Conservation (phyloP, 2,888 invertebrate species). For the Plagiodera versicolora region DNA sequence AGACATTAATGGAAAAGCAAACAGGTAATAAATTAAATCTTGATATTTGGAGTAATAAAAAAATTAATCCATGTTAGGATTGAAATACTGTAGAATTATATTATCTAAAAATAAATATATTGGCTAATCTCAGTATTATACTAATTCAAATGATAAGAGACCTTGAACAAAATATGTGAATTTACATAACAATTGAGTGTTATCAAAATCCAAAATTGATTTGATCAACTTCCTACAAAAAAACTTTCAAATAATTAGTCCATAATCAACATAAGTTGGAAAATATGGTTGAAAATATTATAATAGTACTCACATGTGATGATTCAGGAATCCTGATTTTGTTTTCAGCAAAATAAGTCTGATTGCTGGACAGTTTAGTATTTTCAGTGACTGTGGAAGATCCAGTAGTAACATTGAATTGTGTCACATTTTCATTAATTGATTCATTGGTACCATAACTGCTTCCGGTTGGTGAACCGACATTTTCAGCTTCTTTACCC, state of each 20-base stretch:
- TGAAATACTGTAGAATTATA: background rate
- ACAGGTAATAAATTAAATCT: too few species aligned
- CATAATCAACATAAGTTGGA: too few species aligned
- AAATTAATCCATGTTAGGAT: background rate
- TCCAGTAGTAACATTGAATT: constrained; percentile 26
- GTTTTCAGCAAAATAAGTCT: constrained; percentile 66
- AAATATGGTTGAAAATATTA: too few species aligned
- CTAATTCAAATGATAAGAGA: too few species aligned
- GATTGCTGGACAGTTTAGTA: constrained; percentile 46
- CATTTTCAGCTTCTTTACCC: background rate
- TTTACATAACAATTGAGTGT: too few species aligned
- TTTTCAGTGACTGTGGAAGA: constrained; percentile 42
- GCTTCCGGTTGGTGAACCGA: background rate
- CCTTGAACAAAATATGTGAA: too few species aligned
- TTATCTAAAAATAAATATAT: background rate
- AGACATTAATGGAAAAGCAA: background rate
- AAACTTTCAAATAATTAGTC: too few species aligned
- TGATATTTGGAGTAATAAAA: too few species aligned
- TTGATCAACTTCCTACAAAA: too few species aligned
- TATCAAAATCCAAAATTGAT: too few species aligned
- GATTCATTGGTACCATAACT: background rate
- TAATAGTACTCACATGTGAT: constrained; percentile 47
- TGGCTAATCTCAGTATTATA: too few species aligned
- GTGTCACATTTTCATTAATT: background rate
- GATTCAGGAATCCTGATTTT: constrained; percentile 63